Percentiles rank a stretch among this genome's conserved stretches.
phyloP scores from a whole-genome alignment of 2,113 vertebrate genomes.

The Rousettus leschenaultii region DNA sequence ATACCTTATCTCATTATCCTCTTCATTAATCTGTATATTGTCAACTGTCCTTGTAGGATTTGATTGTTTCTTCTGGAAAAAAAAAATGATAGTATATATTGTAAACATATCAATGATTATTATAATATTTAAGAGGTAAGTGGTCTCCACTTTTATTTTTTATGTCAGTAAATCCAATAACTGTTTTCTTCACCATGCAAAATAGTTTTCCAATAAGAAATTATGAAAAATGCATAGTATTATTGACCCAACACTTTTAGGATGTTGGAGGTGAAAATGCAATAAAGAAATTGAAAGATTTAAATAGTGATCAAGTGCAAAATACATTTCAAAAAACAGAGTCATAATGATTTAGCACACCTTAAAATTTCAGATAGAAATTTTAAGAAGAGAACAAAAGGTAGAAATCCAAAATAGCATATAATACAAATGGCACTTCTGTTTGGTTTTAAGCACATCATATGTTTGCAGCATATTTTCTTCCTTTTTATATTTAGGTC shows the following conservation, averaged over 20 bases:
- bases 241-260: background rate
- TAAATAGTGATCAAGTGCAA: conserved; percentile 26
- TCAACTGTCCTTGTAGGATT: conserved; percentile 80
- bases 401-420: background rate
- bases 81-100: conserved; percentile 52
- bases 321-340: conserved; percentile 23
- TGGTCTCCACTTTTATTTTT: background rate
- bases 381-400: conserved; percentile 5
- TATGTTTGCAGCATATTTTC: background rate
- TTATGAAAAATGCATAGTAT: background rate
- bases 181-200: background rate
- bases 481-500: conserved; percentile 18
- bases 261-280: background rate
- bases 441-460: background rate
- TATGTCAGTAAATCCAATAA: background rate
- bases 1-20: conserved; percentile 88
- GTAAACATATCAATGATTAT: background rate
- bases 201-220: background rate
- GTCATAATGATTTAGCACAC: background rate
- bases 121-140: background rate
- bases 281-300: conserved; percentile 17
- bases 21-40: conserved; percentile 80
- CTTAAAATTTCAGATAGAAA: conserved; percentile 27
- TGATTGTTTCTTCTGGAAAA: conserved; percentile 82
- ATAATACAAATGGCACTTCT: background rate